These are phyloP conservation scores for Pagrus major DNA, from an alignment of 2,113 vertebrate genomes.

Conservation along the genomic window DNA sequence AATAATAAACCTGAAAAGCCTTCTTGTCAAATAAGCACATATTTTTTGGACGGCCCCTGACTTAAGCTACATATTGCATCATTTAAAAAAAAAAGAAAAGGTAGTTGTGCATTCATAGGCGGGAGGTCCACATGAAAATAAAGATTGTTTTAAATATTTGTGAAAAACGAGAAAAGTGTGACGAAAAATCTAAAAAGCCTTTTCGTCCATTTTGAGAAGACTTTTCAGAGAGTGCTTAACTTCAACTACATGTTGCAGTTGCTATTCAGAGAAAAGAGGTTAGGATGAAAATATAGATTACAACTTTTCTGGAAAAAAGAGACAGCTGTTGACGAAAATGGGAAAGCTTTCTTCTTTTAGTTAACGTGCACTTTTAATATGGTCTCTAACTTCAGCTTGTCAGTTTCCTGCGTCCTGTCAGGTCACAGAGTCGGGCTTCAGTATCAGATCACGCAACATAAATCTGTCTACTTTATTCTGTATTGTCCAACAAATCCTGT, in stretches of 20 bases:
- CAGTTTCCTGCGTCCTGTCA: not conserved
- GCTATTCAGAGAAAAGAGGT: too few relatives aligned
- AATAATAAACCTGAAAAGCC: too few relatives aligned
- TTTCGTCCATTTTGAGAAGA: too few relatives aligned
- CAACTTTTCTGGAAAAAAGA: not conserved
- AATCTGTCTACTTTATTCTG: not conserved
- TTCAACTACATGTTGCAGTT: too few relatives aligned
- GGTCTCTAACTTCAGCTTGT: not conserved
- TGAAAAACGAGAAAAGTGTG: not conserved
- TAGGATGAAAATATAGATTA: too few relatives aligned
- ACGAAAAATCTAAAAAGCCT: not conserved
- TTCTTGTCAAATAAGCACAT: too few relatives aligned
- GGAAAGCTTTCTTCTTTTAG: not conserved
- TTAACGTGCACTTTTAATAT: not conserved
- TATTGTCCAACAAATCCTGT: not conserved
- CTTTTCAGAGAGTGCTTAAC: too few relatives aligned
- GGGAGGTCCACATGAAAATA: not conserved
- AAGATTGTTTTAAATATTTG: not conserved
- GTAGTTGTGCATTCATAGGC: too few relatives aligned
- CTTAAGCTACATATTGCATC: too few relatives aligned
- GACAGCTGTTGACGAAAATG: not conserved
- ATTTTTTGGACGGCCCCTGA: too few relatives aligned
- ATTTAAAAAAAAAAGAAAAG: too few relatives aligned
- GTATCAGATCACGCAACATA: not conserved
- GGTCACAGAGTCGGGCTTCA: not conserved